These are phyloP conservation scores for Stegostoma tigrinum DNA, from an alignment of 2,113 vertebrate species.

Conservation along the genomic window DNA sequence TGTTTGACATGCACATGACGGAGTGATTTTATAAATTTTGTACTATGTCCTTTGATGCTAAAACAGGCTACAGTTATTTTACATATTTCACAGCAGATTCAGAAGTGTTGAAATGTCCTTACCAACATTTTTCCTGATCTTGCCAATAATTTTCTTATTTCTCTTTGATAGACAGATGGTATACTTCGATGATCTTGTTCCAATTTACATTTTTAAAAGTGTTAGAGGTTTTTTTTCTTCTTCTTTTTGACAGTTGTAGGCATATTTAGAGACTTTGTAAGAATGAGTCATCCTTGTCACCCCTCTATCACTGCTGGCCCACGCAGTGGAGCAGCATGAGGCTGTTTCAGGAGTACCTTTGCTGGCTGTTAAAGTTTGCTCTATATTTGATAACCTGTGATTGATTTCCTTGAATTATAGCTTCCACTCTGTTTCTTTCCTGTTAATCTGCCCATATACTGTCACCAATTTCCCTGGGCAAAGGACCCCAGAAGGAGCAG, in stretches of 20 bases:
- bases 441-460: neutral
- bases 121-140: neutral
- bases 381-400: neutral
- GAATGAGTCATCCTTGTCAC: conserved; percentile 25
- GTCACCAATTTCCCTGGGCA: too few relatives aligned
- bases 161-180: neutral
- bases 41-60: neutral
- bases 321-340: neutral
- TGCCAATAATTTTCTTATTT: neutral
- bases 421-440: neutral
- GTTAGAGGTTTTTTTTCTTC: neutral
- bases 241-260: neutral
- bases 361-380: neutral
- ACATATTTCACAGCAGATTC: neutral
- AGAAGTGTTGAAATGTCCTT: neutral
- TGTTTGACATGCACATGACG: neutral
- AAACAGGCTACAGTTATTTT: neutral
- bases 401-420: neutral
- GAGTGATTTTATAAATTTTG: neutral
- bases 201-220: conserved; percentile 8
- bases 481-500: neutral
- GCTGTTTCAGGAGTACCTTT: neutral
- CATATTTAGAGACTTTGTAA: neutral
- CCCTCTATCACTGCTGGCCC: neutral
- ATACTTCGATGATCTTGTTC: neutral